Base-by-base conservation (phyloP, 2,797 vertebrate species). In the Yasuhikotakia modesta region DNA sequence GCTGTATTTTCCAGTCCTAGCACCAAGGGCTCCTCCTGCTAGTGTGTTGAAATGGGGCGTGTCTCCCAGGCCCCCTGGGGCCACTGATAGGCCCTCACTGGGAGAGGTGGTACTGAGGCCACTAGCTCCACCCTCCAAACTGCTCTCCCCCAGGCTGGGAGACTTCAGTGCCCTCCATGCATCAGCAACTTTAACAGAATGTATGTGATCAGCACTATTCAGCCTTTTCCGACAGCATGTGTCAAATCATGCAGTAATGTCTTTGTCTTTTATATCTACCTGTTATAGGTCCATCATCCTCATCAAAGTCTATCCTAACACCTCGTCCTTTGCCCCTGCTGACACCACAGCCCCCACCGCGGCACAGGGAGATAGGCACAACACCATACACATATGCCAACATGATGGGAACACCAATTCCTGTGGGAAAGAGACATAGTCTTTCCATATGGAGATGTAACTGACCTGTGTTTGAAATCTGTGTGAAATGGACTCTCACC, bases 361-460 rank as follows among this genome's bases (percentile, higher is more conserved):
- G 94, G 86, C 97, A 99, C 86, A 99, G 94, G 5, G 97, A 99
- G 87, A 99, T 97, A 48, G 97, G 97, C 78, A 99, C 97, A 1
- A 99, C 97, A 0, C 97, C 97, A 17, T 99, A 99, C 55, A 99
- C 97, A 0, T 99, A 99, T 0, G 97, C 97, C 92, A 99, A 75
- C 97, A 99, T 99, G 92, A 99, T 99, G 85, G 97, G 97, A 17
- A 99, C 96, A 0, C 97, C 97, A 13, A 99, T 97, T 45, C 97
- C 97, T 99, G 89, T 0, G 19, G 66, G 17, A 12, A 64, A 10
- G 52, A 81, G 21, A 53, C 24, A 57, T 58, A 43, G 39, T 43
- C 39, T 43, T 43, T 43, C 10, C 1, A 43, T 35, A 60, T 68
- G 1, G 14, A 67, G 73, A 16, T 53, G 1, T 5, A 53, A 32